These are phyloP conservation scores for Melieria omissa DNA, from an alignment of 2,888 invertebrate genomes.

Conservation along the genomic window DNA sequence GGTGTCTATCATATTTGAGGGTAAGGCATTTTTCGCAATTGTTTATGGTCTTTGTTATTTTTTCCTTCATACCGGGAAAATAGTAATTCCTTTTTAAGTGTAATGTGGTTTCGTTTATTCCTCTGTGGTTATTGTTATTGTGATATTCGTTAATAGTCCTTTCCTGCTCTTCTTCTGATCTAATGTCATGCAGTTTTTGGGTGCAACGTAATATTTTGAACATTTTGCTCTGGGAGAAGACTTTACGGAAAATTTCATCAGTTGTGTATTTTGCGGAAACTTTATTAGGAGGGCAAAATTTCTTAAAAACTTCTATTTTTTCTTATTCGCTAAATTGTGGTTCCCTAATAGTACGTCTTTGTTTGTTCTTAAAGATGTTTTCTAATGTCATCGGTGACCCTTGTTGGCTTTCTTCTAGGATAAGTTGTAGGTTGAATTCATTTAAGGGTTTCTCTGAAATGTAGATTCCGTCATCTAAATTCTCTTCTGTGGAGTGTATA, in stretches of 20 bases:
- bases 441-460: not conserved
- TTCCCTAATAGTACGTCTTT: not conserved
- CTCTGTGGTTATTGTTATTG: slow-evolving; percentile 3
- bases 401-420: not conserved
- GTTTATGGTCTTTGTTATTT: not conserved
- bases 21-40: not conserved
- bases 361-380: not conserved
- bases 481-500: not conserved
- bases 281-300: not conserved
- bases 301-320: not conserved
- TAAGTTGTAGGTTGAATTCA: not conserved
- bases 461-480: not conserved
- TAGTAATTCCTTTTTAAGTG: not conserved
- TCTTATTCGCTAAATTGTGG: not conserved
- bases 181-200: not conserved
- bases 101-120: not conserved
- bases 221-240: too few relatives aligned
- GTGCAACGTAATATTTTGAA: not conserved
- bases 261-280: not conserved
- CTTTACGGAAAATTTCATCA: not conserved
- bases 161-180: not conserved
- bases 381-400: too few relatives aligned
- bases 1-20: not conserved
- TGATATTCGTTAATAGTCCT: not conserved
- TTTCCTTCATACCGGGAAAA: not conserved